These are phyloP conservation scores for Amphimallon solstitiale DNA, from an alignment of 2,888 invertebrate genomes.

Conservation along the genomic window DNA sequence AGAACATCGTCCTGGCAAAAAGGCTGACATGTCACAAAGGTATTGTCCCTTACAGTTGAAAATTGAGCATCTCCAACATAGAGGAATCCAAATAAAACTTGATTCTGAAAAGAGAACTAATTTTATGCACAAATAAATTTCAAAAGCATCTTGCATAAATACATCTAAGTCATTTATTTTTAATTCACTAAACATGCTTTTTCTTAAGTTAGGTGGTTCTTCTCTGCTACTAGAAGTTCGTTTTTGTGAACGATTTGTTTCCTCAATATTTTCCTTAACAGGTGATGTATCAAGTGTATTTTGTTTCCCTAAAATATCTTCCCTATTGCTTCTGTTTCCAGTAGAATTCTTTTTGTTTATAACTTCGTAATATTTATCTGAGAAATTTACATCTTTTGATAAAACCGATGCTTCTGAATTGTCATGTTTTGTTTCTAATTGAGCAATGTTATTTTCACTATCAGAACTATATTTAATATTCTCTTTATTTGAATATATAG, in stretches of 20 bases:
- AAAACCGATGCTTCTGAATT: conserved; percentile 44
- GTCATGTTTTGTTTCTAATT: conserved; percentile 44
- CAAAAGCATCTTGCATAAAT: not conserved
- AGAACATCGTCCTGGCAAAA: conserved; percentile 64
- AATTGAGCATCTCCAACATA: conserved; percentile 65
- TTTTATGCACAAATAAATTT: conserved; percentile 8
- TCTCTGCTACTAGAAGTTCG: not conserved
- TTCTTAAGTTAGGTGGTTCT: not conserved
- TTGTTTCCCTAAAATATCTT: not conserved
- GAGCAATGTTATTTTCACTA: conserved; percentile 44
- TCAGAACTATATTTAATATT: conserved; percentile 44
- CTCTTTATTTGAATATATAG: conserved; percentile 49
- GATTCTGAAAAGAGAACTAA: conserved; percentile 49
- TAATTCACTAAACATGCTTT: not conserved
- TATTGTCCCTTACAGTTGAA: conserved; percentile 57
- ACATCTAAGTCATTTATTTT: conserved; percentile 19
- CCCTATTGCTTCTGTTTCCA: not conserved
- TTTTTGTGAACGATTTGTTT: not conserved
- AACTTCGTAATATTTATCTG: conserved; percentile 30
- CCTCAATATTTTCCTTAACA: conserved; percentile 10
- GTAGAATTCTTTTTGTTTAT: conserved; percentile 12
- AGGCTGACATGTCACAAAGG: conserved; percentile 64
- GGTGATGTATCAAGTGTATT: not conserved
- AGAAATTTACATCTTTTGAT: conserved; percentile 25
- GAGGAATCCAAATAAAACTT: conserved; percentile 65